Conservation (phyloP, 2,797 vertebrate species). For the Microctenopoma lineatum region DNA sequence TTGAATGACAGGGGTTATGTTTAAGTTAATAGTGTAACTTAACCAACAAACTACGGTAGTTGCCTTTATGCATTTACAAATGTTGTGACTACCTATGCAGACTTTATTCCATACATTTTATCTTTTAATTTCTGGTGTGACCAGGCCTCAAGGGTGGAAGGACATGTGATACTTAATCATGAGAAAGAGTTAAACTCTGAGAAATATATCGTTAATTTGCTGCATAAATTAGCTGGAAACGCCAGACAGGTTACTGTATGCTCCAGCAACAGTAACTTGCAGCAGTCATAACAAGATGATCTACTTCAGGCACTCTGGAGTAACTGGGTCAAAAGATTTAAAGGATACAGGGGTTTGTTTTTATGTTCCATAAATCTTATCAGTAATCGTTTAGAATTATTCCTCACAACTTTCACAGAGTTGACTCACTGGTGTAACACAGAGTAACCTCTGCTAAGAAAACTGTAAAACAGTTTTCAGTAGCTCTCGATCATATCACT, state of each 20-base stretch:
- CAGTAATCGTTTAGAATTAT: slow-evolving; percentile 17
- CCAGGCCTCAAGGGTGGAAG: neutral
- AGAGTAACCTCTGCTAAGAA: slow-evolving; percentile 5
- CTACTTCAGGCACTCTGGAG: slow-evolving; percentile 3
- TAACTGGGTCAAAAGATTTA: slow-evolving; percentile 32
- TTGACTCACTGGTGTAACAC: slow-evolving; percentile 17
- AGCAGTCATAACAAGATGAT: slow-evolving; percentile 26
- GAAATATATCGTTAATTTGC: neutral
- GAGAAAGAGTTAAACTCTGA: neutral
- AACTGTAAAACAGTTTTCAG: neutral
- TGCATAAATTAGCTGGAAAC: no score
- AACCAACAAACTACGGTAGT: neutral
- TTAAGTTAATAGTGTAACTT: neutral
- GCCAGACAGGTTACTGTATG: no score
- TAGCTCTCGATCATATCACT: neutral
- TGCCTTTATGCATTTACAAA: neutral
- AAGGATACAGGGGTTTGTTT: slow-evolving; percentile 1
- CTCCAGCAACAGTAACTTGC: slow-evolving; percentile 9
- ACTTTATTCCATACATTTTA: neutral
- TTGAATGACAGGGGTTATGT: neutral
- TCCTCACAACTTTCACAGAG: slow-evolving; percentile 17
- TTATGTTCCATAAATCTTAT: slow-evolving; percentile 22
- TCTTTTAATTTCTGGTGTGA: neutral
- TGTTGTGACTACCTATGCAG: neutral
- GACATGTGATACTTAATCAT: neutral